Conservation (phyloP, 2,888 invertebrate species). For the Acleris cristana region DNA sequence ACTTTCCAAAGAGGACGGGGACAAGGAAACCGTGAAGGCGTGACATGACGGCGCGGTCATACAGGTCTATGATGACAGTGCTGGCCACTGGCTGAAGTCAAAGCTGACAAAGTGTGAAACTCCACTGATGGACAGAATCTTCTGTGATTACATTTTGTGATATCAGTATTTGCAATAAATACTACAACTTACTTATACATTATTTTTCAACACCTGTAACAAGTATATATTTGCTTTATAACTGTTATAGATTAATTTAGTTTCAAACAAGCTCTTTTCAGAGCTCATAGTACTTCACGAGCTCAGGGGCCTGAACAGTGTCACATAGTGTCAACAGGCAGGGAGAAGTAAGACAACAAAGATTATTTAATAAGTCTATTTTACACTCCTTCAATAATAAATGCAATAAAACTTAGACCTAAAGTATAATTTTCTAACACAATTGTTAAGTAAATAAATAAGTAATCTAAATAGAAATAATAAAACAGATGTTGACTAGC, state of each 20-base stretch:
- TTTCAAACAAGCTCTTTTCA: too few relatives aligned
- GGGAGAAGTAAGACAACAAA: conserved; percentile 34
- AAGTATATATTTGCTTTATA: too few relatives aligned
- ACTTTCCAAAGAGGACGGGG: conserved; percentile 79
- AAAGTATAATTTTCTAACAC: conserved; percentile 48
- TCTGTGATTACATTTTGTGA: conserved; percentile 24
- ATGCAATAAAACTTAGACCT: conserved; percentile 54
- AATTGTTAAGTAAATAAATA: conserved; percentile 47
- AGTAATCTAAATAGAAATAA: conserved; percentile 49
- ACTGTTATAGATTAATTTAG: too few relatives aligned
- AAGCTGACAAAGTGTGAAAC: neutral
- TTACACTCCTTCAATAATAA: conserved; percentile 66
- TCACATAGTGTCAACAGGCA: neutral
- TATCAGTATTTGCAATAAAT: conserved; percentile 26
- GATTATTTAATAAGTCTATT: conserved; percentile 60
- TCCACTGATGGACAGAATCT: conserved; percentile 10
- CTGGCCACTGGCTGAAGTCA: neutral
- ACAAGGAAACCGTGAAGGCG: conserved; percentile 79
- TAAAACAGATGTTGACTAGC: conserved; percentile 63
- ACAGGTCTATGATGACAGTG: conserved; percentile 8
- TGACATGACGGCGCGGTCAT: conserved; percentile 41
- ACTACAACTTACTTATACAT: neutral
- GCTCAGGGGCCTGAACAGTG: too few relatives aligned
- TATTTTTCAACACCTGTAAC: too few relatives aligned
- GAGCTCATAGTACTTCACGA: too few relatives aligned